Base-by-base conservation (phyloP, 2,113 vertebrate genomes). In the Agelaius phoeniceus region DNA sequence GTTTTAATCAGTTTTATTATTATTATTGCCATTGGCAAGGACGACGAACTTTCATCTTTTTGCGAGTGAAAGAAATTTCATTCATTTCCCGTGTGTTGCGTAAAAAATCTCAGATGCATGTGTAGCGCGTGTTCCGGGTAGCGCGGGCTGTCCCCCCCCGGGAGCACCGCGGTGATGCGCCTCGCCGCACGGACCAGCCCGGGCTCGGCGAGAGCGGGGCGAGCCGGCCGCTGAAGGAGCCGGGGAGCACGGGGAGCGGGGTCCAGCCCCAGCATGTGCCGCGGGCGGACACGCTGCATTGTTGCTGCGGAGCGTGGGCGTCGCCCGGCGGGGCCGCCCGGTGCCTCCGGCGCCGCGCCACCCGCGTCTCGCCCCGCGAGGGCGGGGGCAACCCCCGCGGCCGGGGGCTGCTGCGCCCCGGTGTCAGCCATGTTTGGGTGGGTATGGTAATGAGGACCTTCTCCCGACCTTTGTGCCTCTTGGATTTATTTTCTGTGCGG, bases 341-440 rank as follows among this genome's bases (percentile, higher is more conserved):
- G 4, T 39, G 73, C 31, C 9, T 21, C 81, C 39, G 24, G 43
- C 44, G 75, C 66, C 43, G 75, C 55, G n/a, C 71, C 84, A 1
- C 39, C 33, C 68, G 30, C 3, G 71, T 66, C 23, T n/a, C 43
- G 30, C 58, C 55, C 79, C 54, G 35, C 35, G 6, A 5, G 8
- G 78, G 65, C 48, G 26, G 83, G 28, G 82, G 84, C 33, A 19
- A 7, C 7, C 23, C 39, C 39, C 76, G 62, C 28, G 55, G 67
- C 71, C 17, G 48, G 39, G 81, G 54, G 62, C 93, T 61, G 87
- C 48, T 28, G 83, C 90, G 9, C 69, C 55, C 78, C 31, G 73
- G 76, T 80, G 93, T 94, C 97, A 95, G 96, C 96, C 95, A 89
- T 97, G 95, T 97, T 96, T 96, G 97, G 97, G 97, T 97, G 93